These are phyloP conservation scores for Crotalus horridus DNA, from an alignment of 2,113 vertebrate genomes.

Conservation along the genomic window DNA sequence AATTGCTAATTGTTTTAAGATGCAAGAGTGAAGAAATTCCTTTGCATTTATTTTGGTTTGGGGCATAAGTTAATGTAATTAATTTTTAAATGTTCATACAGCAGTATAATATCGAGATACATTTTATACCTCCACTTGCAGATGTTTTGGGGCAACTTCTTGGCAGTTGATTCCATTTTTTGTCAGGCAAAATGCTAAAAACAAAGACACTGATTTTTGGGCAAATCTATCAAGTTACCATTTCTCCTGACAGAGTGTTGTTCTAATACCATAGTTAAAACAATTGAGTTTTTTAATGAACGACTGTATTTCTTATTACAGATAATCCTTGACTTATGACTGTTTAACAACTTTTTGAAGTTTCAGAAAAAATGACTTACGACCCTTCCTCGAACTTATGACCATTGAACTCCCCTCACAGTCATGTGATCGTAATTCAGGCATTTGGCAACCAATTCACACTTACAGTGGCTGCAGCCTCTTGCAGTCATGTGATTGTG, in stretches of 20 bases:
- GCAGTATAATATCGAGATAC: neutral
- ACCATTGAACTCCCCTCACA: neutral
- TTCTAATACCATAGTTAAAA: neutral
- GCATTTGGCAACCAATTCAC: neutral
- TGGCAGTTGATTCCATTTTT: constrained; percentile 4
- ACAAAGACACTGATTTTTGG: constrained; percentile 13
- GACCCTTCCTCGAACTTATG: neutral
- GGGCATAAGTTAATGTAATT: neutral
- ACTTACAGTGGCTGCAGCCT: neutral
- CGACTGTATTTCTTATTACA: neutral
- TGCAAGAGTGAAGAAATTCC: constrained; percentile 7
- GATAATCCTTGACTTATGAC: neutral
- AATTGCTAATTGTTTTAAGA: constrained; percentile 14
- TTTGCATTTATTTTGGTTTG: neutral
- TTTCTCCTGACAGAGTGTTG: neutral
- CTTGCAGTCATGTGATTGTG: neutral
- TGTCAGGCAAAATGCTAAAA: neutral
- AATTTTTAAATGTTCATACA: neutral
- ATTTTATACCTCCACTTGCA: neutral
- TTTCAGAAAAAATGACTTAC: neutral
- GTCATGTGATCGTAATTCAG: neutral
- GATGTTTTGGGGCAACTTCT: neutral
- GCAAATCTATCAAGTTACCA: neutral
- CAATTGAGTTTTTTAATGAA: neutral
- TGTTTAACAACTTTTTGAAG: neutral